A percentile compares a stretch with the other conserved stretches of the same genome.
Evolutionary conservation across 2,797 vertebrate genomes (phyloP).

Genomic region (Rachycentron canadum): DNA sequence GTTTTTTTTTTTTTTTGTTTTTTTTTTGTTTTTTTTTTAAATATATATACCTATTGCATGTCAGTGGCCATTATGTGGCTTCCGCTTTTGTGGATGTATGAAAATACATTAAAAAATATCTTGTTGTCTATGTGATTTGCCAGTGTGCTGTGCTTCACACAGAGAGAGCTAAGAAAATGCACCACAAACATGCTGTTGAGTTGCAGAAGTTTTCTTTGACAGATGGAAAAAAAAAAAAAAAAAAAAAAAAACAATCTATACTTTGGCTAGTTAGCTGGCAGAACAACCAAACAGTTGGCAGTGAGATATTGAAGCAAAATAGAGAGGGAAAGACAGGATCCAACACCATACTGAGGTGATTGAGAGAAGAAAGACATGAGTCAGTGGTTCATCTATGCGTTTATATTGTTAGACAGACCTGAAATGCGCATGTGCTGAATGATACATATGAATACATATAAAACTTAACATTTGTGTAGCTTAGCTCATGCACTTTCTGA

Average conservation of each 20-base stretch:
- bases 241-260: constrained; percentile 35
- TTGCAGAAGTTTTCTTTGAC: constrained; percentile 46
- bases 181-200: constrained; percentile 21
- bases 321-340: constrained; percentile 26
- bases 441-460: constrained; percentile 30
- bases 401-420: constrained; percentile 16
- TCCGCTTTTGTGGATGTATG: not conserved
- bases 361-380: constrained; percentile 30
- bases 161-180: not conserved
- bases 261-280: constrained; percentile 42
- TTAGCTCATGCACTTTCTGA: constrained; percentile 10
- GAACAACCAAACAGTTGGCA: constrained; percentile 44
- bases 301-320: constrained; percentile 39
- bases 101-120: constrained; percentile 3
- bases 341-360: constrained; percentile 30
- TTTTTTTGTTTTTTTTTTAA: not conserved
- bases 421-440: constrained; percentile 20
- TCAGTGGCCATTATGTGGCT: not conserved
- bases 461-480: constrained; percentile 7
- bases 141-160: not conserved
- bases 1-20: not conserved
- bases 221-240: constrained; percentile 33
- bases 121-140: not conserved
- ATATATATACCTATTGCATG: not conserved
- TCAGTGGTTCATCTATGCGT: constrained; percentile 19